Conservation (phyloP, 2,797 vertebrate species). For the Otolemur crassicaudatus region DNA sequence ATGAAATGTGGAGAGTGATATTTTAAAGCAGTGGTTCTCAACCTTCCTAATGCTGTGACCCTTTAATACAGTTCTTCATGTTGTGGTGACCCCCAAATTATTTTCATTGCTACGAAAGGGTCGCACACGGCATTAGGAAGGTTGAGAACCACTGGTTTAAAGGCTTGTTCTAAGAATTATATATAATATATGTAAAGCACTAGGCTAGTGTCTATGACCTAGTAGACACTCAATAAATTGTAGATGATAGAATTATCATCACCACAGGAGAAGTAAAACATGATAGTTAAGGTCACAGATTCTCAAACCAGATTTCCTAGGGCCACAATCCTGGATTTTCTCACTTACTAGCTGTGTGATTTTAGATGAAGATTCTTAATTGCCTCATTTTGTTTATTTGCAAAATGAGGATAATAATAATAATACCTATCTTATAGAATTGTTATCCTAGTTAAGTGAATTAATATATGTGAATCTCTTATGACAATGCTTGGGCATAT, state of each 20-base stretch:
- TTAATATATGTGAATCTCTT: not conserved
- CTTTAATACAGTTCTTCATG: too few relatives aligned
- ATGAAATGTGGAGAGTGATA: conserved; percentile 20
- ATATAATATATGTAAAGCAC: not conserved
- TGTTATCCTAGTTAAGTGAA: conserved; percentile 30
- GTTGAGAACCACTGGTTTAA: not conserved
- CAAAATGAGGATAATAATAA: conserved; percentile 28
- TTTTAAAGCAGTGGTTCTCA: not conserved
- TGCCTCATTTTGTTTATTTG: not conserved
- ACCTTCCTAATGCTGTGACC: too few relatives aligned
- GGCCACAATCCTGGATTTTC: not conserved
- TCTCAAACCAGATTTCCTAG: not conserved
- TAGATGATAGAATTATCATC: not conserved
- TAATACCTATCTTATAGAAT: not conserved
- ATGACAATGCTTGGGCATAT: not conserved
- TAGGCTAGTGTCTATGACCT: not conserved
- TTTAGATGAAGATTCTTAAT: conserved; percentile 41
- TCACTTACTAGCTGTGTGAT: not conserved
- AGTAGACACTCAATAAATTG: not conserved
- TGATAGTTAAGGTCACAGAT: not conserved
- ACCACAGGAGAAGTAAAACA: not conserved
- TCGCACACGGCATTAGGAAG: too few relatives aligned
- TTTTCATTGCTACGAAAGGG: too few relatives aligned
- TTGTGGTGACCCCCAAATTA: too few relatives aligned
- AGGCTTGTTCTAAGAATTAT: conserved; percentile 12